Evolutionary conservation across 1,140 invertebrate species (phyloP).

Genomic region (Batillaria attramentaria): DNA sequence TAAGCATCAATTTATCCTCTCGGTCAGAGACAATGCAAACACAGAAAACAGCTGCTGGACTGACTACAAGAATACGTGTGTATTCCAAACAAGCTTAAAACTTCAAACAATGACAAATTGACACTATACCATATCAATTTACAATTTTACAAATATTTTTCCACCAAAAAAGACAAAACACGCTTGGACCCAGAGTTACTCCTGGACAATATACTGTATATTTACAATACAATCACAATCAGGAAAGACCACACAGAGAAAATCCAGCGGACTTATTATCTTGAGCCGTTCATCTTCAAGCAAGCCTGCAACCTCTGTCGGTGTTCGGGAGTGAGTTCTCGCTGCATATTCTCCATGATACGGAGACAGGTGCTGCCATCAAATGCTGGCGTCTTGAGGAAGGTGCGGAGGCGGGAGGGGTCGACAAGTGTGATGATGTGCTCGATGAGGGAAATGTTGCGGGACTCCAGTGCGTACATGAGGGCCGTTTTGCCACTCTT

Average conservation of each 20-base stretch:
- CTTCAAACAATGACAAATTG: not conserved
- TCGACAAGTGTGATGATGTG: conserved; percentile 52
- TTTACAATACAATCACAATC: not conserved
- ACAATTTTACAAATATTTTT: not conserved
- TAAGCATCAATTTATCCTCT: too few species aligned
- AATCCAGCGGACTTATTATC: not conserved
- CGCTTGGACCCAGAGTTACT: not conserved
- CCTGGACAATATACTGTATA: not conserved
- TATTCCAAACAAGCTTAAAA: too few species aligned
- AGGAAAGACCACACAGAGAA: not conserved
- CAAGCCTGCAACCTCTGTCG: conserved; percentile 20
- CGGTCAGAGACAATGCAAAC: too few species aligned
- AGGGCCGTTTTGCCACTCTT: conserved; percentile 65
- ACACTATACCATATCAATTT: not conserved
- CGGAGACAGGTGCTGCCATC: conserved; percentile 58
- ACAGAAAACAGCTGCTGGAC: too few species aligned
- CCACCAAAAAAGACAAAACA: not conserved
- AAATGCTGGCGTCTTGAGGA: conserved; percentile 57
- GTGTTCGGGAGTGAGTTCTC: conserved; percentile 38
- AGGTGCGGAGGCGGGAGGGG: conserved; percentile 47
- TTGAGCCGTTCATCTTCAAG: conserved; percentile 29
- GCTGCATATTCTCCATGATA: conserved; percentile 53
- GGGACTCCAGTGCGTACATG: conserved; percentile 63
- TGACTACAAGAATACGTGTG: too few species aligned
- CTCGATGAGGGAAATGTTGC: conserved; percentile 54